Evolutionary conservation across 2,888 invertebrate genomes (phyloP).

Genomic region (Cyrtodaria siliqua): DNA sequence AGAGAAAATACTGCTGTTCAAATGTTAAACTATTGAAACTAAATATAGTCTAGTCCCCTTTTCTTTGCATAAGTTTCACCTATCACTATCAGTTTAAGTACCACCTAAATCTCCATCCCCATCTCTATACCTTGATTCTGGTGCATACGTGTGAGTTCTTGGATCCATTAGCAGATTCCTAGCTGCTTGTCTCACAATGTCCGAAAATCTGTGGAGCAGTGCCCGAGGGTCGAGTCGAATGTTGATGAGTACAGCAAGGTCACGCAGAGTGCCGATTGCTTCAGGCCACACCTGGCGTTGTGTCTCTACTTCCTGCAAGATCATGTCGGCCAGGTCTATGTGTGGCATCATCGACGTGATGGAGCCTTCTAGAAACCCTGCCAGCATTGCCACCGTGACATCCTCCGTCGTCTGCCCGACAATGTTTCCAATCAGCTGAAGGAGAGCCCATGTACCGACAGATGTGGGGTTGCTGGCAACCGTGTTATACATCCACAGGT

Average conservation of each 20-base stretch:
- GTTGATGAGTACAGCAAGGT: constrained; percentile 50
- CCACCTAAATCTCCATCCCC: not conserved
- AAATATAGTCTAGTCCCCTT: too few species aligned
- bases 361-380: constrained; percentile 36
- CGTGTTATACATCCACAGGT: constrained; percentile 40
- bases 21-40: too few species aligned
- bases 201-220: constrained; percentile 48
- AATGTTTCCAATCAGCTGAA: constrained; percentile 30
- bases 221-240: constrained; percentile 51
- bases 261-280: constrained; percentile 25
- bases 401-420: constrained; percentile 21
- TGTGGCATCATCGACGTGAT: constrained; percentile 18
- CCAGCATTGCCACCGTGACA: constrained; percentile 23
- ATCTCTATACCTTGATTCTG: not conserved
- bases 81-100: too few species aligned
- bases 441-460: constrained; percentile 26
- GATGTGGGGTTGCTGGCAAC: constrained; percentile 26
- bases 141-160: not conserved
- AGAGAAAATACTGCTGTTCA: too few species aligned
- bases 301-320: constrained; percentile 19
- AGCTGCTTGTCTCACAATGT: constrained; percentile 47
- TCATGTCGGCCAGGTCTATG: constrained; percentile 17
- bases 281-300: constrained; percentile 27
- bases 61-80: too few species aligned
- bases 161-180: constrained; percentile 29